Percentiles rank a stretch among this genome's conserved stretches.
phyloP scores from a whole-genome alignment of 1,140 invertebrate species.

The Hormaphis cornu region DNA sequence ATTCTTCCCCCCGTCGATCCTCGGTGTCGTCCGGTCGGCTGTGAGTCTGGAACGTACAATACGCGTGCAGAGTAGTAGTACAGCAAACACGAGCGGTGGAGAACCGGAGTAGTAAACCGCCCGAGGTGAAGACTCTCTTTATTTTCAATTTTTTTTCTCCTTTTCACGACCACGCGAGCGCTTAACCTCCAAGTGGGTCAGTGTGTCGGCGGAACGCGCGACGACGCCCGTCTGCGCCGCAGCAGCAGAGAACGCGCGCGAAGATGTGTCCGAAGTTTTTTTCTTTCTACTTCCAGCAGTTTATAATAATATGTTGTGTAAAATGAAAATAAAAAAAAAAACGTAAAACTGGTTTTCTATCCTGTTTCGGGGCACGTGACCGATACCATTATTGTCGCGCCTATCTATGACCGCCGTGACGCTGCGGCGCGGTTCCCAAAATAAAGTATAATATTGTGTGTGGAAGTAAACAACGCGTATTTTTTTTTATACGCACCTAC shows the following conservation, averaged over 20 bases:
- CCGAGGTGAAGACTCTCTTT: slow-evolving; percentile 15
- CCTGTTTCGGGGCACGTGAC: slow-evolving; percentile 26
- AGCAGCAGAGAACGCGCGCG: background rate
- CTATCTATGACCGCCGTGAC: slow-evolving; percentile 11
- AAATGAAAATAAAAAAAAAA: background rate
- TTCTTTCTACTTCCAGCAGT: too few relatives aligned
- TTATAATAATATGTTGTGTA: background rate
- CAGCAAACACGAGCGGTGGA: too few relatives aligned
- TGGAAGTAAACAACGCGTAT: background rate
- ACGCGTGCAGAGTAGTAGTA: too few relatives aligned
- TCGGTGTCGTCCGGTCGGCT: too few relatives aligned
- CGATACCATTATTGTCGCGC: too few relatives aligned
- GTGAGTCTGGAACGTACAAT: too few relatives aligned
- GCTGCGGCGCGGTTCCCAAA: slow-evolving; percentile 3
- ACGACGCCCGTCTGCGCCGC: background rate
- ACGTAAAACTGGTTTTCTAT: slow-evolving; percentile 25
- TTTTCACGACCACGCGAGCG: background rate
- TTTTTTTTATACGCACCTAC: background rate
- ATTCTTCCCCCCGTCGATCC: too few relatives aligned
- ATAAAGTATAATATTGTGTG: slow-evolving; percentile 7
- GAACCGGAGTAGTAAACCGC: too few relatives aligned
- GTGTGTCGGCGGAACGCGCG: slow-evolving; percentile 28
- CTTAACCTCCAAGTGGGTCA: slow-evolving; percentile 3
- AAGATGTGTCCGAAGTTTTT: slow-evolving; percentile 16
- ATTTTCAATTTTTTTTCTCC: background rate